Conservation (phyloP, 2,888 invertebrate species). For the Noctua comes region DNA sequence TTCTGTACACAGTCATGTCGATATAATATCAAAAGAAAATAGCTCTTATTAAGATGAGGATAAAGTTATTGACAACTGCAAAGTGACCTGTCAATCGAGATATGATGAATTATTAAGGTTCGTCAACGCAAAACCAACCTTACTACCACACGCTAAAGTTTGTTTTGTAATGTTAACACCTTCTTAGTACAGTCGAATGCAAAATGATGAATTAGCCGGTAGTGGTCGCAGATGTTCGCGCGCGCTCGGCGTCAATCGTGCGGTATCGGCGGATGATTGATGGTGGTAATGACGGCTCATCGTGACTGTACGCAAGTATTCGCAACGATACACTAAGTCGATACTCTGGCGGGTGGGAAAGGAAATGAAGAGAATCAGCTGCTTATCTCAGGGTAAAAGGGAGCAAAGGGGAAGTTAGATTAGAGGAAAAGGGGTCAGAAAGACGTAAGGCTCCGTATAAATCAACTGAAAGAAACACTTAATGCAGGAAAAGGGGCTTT, state of each 20-base stretch:
- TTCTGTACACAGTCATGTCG: constrained; percentile 17
- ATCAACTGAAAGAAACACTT: constrained; percentile 45
- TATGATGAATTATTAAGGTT: constrained; percentile 63
- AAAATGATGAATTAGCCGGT: constrained; percentile 67
- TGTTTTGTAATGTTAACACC: constrained; percentile 7
- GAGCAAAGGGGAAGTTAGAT: constrained; percentile 34
- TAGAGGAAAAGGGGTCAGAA: constrained; percentile 39
- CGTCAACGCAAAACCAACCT: constrained; percentile 20
- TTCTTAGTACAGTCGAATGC: constrained; percentile 51
- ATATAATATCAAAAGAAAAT: constrained; percentile 39
- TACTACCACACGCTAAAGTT: background rate
- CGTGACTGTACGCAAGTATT: constrained; percentile 59
- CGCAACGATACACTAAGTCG: constrained; percentile 58
- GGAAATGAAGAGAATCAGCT: constrained; percentile 62
- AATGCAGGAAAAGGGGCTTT: constrained; percentile 32
- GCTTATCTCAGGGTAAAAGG: constrained; percentile 44
- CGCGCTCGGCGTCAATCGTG: constrained; percentile 54
- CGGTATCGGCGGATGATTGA: constrained; percentile 68
- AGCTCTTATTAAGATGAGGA: constrained; percentile 31
- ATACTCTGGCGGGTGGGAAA: constrained; percentile 58
- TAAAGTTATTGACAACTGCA: constrained; percentile 50
- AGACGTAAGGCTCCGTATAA: constrained; percentile 24
- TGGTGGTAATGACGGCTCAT: constrained; percentile 60
- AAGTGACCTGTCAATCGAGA: constrained; percentile 58
- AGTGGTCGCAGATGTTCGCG: constrained; percentile 66